Evolutionary conservation across 2,113 vertebrate species (phyloP).

Genomic region (Varanus salvator): DNA sequence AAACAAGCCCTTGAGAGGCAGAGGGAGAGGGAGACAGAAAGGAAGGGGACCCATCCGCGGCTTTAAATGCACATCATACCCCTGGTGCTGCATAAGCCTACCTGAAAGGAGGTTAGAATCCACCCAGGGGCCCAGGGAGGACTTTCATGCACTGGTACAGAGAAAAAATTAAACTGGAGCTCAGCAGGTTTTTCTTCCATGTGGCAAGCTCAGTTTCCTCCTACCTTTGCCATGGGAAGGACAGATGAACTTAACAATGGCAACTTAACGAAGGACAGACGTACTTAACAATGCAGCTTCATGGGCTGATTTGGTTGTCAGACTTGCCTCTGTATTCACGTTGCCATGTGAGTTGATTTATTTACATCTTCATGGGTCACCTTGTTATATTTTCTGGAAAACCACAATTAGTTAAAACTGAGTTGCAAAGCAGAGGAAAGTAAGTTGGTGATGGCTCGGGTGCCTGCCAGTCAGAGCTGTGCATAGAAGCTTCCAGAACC

Average conservation of each 20-base stretch:
- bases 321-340: neutral
- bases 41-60: too few relatives aligned
- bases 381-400: neutral
- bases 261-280: too few relatives aligned
- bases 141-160: neutral
- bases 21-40: neutral
- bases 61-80: neutral
- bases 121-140: neutral
- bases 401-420: neutral
- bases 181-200: neutral
- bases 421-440: neutral
- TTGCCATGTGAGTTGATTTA: neutral
- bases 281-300: neutral
- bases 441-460: too few relatives aligned
- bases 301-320: neutral
- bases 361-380: neutral
- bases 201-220: fast-evolving
- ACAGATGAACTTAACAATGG: too few relatives aligned
- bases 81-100: neutral
- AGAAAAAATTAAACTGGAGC: neutral
- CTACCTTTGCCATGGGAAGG: neutral
- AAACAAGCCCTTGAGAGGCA: neutral
- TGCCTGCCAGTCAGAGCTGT: neutral
- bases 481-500: neutral
- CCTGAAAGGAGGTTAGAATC: neutral